Evolutionary conservation across 2,797 vertebrate species (phyloP).

Genomic region (Thripadectes ignobilis): DNA sequence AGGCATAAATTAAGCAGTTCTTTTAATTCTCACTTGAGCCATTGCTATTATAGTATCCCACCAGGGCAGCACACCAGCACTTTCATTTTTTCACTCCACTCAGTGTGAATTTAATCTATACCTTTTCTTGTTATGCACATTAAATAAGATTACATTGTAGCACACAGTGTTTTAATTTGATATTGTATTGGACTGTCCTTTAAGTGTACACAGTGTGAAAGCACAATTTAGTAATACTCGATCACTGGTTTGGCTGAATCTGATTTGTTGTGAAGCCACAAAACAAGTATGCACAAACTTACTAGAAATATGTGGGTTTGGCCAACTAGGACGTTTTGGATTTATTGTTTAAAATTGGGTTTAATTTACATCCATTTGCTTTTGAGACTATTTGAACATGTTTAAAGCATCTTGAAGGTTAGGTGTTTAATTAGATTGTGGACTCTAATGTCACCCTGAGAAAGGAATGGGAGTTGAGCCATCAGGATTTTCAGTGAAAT

Average conservation of each 20-base stretch:
- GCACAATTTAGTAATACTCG: neutral
- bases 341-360: neutral
- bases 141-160: neutral
- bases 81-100: neutral
- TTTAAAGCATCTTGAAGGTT: neutral
- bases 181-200: neutral
- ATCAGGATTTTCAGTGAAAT: neutral
- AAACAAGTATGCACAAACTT: neutral
- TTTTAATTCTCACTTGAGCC: slow-evolving; percentile 5
- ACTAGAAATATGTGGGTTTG: neutral
- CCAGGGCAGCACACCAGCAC: neutral
- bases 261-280: neutral
- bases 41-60: neutral
- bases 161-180: neutral
- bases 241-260: neutral
- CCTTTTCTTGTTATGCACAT: neutral
- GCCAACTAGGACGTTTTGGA: neutral
- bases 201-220: neutral
- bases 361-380: neutral
- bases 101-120: neutral
- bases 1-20: neutral
- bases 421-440: neutral
- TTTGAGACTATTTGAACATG: neutral
- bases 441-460: neutral
- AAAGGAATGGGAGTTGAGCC: neutral